Evolutionary conservation across 2,797 vertebrate genomes (phyloP).

Genomic region (Microhierax caerulescens): DNA sequence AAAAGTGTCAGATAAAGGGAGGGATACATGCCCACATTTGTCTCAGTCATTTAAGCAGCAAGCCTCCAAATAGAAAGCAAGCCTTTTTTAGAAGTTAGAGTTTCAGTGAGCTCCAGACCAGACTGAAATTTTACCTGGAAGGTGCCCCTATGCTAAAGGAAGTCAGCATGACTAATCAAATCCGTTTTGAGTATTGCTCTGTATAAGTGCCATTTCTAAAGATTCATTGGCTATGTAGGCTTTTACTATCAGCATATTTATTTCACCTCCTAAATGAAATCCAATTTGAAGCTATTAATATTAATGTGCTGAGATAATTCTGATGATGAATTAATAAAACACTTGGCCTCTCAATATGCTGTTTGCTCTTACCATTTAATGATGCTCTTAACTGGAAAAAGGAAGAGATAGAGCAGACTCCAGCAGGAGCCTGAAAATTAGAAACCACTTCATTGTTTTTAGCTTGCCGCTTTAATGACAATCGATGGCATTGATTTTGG

Average conservation of each 20-base stretch:
- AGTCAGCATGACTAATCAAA: slow-evolving; percentile 61
- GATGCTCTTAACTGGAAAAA: slow-evolving; percentile 78
- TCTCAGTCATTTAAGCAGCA: not conserved
- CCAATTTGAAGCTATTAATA: slow-evolving; percentile 88
- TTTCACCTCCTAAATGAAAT: slow-evolving; percentile 85
- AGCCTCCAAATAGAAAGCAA: not conserved
- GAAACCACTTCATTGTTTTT: slow-evolving; percentile 80
- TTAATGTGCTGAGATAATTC: slow-evolving; percentile 88
- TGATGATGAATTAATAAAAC: slow-evolving; percentile 93
- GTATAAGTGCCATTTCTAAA: slow-evolving; percentile 42
- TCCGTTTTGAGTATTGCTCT: slow-evolving; percentile 27
- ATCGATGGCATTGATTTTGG: slow-evolving; percentile 81
- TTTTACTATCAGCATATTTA: slow-evolving; percentile 83
- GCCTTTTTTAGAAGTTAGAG: slow-evolving; percentile 7
- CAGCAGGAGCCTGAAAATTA: slow-evolving; percentile 79
- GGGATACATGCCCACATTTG: not conserved
- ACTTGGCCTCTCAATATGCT: slow-evolving; percentile 82
- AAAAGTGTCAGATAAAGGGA: not conserved
- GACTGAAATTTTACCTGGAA: slow-evolving; percentile 61
- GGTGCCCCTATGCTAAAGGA: slow-evolving; percentile 16
- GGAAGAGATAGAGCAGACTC: slow-evolving; percentile 77
- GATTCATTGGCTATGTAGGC: slow-evolving; percentile 60
- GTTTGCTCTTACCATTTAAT: slow-evolving; percentile 87
- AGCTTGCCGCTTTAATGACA: slow-evolving; percentile 79
- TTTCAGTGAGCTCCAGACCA: slow-evolving; percentile 12